Evolutionary conservation across 2,888 invertebrate genomes (phyloP).

Genomic region (Venusia cambrica): DNA sequence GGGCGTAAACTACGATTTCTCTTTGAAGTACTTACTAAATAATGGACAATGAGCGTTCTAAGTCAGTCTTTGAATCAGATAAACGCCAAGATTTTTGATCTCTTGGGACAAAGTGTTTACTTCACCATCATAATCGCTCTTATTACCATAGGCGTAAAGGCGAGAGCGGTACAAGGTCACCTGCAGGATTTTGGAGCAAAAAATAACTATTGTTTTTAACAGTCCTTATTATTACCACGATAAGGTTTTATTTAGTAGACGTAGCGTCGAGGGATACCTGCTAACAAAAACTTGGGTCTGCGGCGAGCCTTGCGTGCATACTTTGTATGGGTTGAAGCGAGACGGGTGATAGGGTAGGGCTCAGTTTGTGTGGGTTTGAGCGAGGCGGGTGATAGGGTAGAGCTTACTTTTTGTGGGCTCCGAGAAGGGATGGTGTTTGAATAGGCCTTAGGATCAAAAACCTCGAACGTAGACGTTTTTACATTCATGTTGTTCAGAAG

Average conservation of each 20-base stretch:
- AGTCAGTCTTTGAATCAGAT: conserved; percentile 10
- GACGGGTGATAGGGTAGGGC: conserved; percentile 10
- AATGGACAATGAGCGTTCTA: conserved; percentile 4
- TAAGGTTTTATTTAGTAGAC: conserved; percentile 8
- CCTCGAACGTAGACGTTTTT: conserved; percentile 2
- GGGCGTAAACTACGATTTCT: too few relatives aligned
- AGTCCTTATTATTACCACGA: neutral
- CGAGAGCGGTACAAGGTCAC: conserved; percentile 5
- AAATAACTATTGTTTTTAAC: too few relatives aligned
- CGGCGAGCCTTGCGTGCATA: conserved; percentile 1
- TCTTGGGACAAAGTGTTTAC: neutral
- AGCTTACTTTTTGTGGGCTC: conserved; percentile 15
- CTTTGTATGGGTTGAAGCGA: conserved; percentile 6
- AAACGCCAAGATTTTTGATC: conserved; percentile 5
- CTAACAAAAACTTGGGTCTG: conserved; percentile 14
- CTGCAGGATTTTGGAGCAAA: conserved; percentile 19
- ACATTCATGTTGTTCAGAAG: neutral
- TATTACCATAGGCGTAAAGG: neutral
- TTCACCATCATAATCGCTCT: neutral
- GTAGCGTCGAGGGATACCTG: conserved; percentile 14
- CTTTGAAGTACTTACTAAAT: conserved; percentile 2
- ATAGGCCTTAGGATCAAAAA: conserved; percentile 11
- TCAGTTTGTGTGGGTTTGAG: conserved; percentile 1
- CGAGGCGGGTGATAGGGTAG: conserved; percentile 12
- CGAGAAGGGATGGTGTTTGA: conserved; percentile 12